These are phyloP conservation scores for Scalopus aquaticus DNA, from an alignment of 2,113 vertebrate species.

Conservation along the genomic window DNA sequence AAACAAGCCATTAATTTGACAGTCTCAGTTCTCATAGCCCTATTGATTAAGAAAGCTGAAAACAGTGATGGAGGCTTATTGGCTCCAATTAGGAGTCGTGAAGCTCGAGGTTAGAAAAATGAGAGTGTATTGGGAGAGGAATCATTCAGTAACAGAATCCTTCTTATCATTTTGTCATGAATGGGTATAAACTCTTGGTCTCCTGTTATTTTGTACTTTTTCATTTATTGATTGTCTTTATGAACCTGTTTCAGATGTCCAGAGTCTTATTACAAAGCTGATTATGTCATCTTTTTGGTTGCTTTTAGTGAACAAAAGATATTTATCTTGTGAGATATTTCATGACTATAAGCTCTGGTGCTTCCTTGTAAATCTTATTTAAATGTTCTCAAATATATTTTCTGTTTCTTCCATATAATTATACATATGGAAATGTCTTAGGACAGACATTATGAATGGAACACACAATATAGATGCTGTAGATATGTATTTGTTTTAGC, in stretches of 20 bases:
- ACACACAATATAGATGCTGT: slow-evolving; percentile 68
- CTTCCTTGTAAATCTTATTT: slow-evolving; percentile 60
- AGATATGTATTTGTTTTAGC: slow-evolving; percentile 70
- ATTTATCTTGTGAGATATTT: slow-evolving; percentile 63
- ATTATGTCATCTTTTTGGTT: background rate
- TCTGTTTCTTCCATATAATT: background rate
- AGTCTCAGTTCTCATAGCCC: slow-evolving; percentile 70
- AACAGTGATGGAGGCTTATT: slow-evolving; percentile 66
- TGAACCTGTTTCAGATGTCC: slow-evolving; percentile 44
- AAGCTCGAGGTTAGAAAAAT: slow-evolving; percentile 57
- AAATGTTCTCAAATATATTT: slow-evolving; percentile 48
- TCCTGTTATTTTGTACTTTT: slow-evolving; percentile 41
- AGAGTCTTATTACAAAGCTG: slow-evolving; percentile 4
- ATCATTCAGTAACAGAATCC: slow-evolving; percentile 48
- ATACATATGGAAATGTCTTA: slow-evolving; percentile 37
- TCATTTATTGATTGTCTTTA: slow-evolving; percentile 72
- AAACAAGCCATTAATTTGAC: slow-evolving; percentile 79
- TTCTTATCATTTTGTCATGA: slow-evolving; percentile 58
- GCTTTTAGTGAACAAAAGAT: slow-evolving; percentile 61
- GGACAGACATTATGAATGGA: slow-evolving; percentile 51
- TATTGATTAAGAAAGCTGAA: slow-evolving; percentile 80
- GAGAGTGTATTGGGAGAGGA: slow-evolving; percentile 39
- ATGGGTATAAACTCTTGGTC: slow-evolving; percentile 58
- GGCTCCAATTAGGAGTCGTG: slow-evolving; percentile 68
- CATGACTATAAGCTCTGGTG: slow-evolving; percentile 22